Evolutionary conservation across 2,888 invertebrate genomes (phyloP).

Genomic region (Idaea straminata): DNA sequence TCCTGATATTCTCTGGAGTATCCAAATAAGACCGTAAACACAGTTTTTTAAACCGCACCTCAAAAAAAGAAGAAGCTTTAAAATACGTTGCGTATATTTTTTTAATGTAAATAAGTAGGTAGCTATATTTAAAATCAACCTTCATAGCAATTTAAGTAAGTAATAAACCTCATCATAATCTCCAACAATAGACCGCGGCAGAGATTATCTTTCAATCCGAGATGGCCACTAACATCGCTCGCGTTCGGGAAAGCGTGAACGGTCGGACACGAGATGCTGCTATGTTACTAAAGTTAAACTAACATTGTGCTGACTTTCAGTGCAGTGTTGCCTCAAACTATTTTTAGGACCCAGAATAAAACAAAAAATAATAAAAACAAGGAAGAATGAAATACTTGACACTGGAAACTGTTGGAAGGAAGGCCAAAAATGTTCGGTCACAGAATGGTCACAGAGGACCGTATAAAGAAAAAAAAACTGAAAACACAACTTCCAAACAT

Average conservation of each 20-base stretch:
- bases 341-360: not conserved
- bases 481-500: no score
- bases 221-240: constrained; percentile 23
- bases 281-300: not conserved
- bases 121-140: not conserved
- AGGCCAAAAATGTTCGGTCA: no score
- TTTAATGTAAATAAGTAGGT: not conserved
- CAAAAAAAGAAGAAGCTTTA: no score
- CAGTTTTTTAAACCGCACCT: no score
- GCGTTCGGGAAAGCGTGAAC: constrained; percentile 66
- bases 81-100: no score
- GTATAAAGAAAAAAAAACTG: no score
- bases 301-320: not conserved
- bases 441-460: no score
- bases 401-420: no score
- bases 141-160: not conserved
- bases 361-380: no score
- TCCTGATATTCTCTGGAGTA: no score
- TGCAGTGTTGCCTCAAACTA: not conserved
- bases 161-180: not conserved
- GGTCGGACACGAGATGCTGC: constrained; percentile 23
- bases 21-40: no score
- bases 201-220: constrained; percentile 14
- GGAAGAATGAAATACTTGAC: no score
- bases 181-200: constrained; percentile 1